phyloP scores from a whole-genome alignment of 1,140 invertebrate genomes.

The Cotesia chilonis region DNA sequence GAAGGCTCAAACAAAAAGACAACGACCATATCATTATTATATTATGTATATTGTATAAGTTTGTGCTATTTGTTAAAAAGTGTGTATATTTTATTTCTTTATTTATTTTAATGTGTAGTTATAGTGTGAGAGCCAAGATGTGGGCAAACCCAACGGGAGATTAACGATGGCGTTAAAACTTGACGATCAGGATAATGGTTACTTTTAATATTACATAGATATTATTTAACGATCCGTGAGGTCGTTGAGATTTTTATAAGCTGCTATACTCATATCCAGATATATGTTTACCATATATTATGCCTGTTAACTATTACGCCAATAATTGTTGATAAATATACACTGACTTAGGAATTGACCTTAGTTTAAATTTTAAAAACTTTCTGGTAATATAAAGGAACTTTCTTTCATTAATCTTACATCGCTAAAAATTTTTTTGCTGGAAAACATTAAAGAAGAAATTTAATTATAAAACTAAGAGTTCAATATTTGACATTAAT shows the following conservation, averaged over 20 bases:
- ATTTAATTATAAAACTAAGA: too few relatives aligned
- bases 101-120: conserved; percentile 2
- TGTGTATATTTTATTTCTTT: background rate
- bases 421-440: too few relatives aligned
- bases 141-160: conserved; percentile 8
- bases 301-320: too few relatives aligned
- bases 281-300: too few relatives aligned
- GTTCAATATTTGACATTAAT: too few relatives aligned
- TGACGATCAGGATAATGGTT: conserved; percentile 18
- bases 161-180: conserved; percentile 35
- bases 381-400: too few relatives aligned
- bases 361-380: too few relatives aligned
- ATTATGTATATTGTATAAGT: background rate
- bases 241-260: background rate
- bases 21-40: too few relatives aligned
- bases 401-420: too few relatives aligned
- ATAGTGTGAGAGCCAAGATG: conserved; percentile 3
- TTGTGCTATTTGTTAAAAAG: background rate
- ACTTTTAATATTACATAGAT: conserved; percentile 34
- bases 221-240: conserved; percentile 25
- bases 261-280: conserved; percentile 14
- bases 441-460: too few relatives aligned
- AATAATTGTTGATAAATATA: too few relatives aligned
- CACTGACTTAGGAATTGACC: too few relatives aligned
- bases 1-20: background rate